These are phyloP conservation scores for Alethe diademata DNA, from an alignment of 2,113 vertebrate genomes.

Conservation along the genomic window DNA sequence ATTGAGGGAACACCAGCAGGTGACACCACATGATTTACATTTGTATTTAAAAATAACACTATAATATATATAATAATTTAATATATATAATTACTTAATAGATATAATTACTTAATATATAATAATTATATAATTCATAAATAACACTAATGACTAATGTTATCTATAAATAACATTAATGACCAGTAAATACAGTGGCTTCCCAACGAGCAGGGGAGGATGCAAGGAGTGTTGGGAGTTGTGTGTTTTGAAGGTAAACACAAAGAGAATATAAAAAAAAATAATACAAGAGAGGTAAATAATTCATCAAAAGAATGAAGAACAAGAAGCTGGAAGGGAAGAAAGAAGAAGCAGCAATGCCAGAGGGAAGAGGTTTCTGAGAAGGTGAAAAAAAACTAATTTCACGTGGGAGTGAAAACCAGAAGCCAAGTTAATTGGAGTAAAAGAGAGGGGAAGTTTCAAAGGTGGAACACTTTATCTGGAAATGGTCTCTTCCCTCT, in stretches of 20 bases:
- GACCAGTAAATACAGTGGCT: background rate
- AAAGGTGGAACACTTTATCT: background rate
- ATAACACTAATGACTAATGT: too few relatives aligned
- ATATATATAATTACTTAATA: too few relatives aligned
- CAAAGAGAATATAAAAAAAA: constrained; percentile 17
- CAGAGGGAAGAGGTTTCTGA: background rate
- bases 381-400: background rate
- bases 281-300: background rate
- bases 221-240: background rate
- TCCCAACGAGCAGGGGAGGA: background rate
- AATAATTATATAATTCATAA: too few relatives aligned
- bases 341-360: background rate
- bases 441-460: background rate
- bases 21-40: background rate
- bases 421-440: background rate
- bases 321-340: background rate
- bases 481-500: background rate
- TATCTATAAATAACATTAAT: background rate
- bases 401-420: background rate
- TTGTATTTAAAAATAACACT: too few relatives aligned
- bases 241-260: constrained; percentile 34
- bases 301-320: constrained; percentile 42
- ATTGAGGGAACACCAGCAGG: background rate
- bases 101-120: too few relatives aligned
- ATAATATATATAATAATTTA: too few relatives aligned